These are phyloP conservation scores for Calidris pygmaea DNA, from an alignment of 2,113 vertebrate genomes.

Conservation along the genomic window DNA sequence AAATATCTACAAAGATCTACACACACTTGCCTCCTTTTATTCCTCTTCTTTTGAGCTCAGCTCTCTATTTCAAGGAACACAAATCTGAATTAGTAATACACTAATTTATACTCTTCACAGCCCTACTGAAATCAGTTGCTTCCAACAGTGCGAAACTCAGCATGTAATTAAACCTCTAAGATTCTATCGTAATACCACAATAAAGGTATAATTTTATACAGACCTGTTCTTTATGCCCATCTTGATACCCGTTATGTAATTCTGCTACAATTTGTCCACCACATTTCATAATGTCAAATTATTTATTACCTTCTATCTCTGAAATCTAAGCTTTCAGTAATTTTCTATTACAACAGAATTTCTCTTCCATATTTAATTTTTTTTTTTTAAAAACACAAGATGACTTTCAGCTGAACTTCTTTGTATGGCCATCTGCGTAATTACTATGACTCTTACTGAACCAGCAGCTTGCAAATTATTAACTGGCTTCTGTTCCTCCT, in stretches of 20 bases:
- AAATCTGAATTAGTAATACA: not conserved
- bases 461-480: slow-evolving; percentile 7
- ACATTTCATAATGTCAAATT: not conserved
- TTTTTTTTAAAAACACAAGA: not conserved
- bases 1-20: not conserved
- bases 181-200: not conserved
- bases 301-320: not conserved
- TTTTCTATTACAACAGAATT: not conserved
- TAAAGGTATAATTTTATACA: not conserved
- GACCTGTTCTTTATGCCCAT: not conserved
- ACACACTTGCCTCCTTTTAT: not conserved
- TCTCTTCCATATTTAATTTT: not conserved
- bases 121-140: slow-evolving; percentile 6
- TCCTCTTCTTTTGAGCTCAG: not conserved
- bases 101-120: slow-evolving; percentile 29
- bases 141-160: slow-evolving; percentile 22
- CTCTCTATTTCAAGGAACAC: slow-evolving; percentile 1
- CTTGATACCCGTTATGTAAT: not conserved
- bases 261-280: not conserved
- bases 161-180: slow-evolving; percentile 37
- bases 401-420: not conserved
- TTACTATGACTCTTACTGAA: slow-evolving; percentile 6
- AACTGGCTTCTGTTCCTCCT: not conserved
- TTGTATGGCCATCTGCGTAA: not conserved
- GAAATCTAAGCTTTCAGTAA: not conserved